These are phyloP conservation scores for Calypte anna DNA, from an alignment of 2,113 vertebrate genomes.

Conservation along the genomic window DNA sequence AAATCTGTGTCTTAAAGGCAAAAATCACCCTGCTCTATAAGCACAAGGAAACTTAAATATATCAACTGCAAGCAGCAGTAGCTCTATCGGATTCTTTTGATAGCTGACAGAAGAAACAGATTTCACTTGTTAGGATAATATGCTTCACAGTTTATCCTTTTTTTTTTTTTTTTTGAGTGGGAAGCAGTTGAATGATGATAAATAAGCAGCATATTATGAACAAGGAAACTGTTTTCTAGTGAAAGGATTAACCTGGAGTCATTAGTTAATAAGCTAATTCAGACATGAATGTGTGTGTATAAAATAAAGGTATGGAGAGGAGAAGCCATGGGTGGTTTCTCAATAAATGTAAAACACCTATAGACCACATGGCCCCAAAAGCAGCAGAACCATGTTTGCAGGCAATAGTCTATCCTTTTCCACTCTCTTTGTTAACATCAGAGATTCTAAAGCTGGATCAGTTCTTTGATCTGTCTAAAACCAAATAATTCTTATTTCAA, in stretches of 20 bases:
- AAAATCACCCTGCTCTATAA: constrained; percentile 62
- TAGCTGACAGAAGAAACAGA: constrained; percentile 41
- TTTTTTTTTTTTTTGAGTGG: too few relatives aligned
- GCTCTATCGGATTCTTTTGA: constrained; percentile 35
- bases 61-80: constrained; percentile 3
- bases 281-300: neutral
- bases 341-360: neutral
- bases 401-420: neutral
- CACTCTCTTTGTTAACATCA: neutral
- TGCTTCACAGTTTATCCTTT: neutral
- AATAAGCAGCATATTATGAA: constrained; percentile 8
- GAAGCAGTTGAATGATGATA: neutral
- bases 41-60: constrained; percentile 59
- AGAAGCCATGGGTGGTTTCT: neutral
- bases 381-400: neutral
- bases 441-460: neutral
- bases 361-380: neutral
- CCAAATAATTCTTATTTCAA: neutral
- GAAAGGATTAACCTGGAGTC: constrained; percentile 16
- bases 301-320: neutral
- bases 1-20: constrained; percentile 81
- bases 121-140: constrained; percentile 21
- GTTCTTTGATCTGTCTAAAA: neutral
- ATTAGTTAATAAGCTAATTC: neutral
- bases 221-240: neutral